Percentiles rank a stretch among this genome's conserved stretches.
Conservation (phyloP, 2,113 vertebrate species). For the Coreoperca whiteheadi region DNA sequence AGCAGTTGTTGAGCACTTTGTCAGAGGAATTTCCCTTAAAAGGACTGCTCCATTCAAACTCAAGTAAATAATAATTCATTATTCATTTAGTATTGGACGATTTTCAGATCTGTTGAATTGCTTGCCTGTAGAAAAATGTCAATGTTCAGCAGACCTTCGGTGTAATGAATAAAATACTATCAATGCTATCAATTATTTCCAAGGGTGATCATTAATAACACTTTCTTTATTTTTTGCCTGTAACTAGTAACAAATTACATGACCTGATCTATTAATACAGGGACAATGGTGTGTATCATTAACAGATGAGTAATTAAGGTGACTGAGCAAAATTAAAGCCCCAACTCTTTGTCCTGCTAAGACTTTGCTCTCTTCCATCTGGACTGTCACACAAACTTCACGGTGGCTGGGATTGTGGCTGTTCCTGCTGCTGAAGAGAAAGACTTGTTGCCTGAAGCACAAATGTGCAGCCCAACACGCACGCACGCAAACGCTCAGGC, state of each 20-base stretch:
- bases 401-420: not conserved
- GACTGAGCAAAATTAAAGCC: not conserved
- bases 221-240: not conserved
- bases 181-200: not conserved
- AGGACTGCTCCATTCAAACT: no score
- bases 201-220: no score
- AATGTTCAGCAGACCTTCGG: not conserved
- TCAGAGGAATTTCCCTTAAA: no score
- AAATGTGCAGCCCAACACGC: not conserved
- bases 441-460: constrained; percentile 14
- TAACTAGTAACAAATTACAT: not conserved
- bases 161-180: not conserved
- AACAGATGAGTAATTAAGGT: not conserved
- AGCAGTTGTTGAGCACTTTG: not conserved
- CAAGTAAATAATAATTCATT: not conserved
- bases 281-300: not conserved
- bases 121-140: not conserved
- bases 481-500: not conserved
- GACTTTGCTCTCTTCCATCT: constrained; percentile 22
- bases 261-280: not conserved
- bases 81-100: not conserved
- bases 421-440: constrained; percentile 20
- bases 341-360: not conserved
- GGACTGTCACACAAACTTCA: constrained; percentile 23
- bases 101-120: not conserved